phyloP scores from a whole-genome alignment of 2,797 vertebrate genomes.

The Thalassophryne amazonica region DNA sequence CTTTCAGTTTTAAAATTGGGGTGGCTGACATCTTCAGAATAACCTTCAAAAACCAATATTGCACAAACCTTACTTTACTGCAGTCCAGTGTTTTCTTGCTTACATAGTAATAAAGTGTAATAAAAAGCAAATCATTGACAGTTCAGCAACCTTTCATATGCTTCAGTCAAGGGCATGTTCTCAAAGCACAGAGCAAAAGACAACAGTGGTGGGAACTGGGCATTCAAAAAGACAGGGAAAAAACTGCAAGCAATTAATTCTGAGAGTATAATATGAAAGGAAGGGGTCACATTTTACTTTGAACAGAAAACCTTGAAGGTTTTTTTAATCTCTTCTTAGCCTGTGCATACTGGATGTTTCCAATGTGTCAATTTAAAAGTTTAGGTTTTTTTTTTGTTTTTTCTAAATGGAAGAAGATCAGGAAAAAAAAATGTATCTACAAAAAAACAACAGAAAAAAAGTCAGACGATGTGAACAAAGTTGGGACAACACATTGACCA shows the following conservation, averaged over 20 bases:
- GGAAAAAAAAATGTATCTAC: no score
- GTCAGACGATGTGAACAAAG: not conserved
- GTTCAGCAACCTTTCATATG: not conserved
- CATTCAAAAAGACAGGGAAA: not conserved
- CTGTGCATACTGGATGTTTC: not conserved
- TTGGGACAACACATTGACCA: no score
- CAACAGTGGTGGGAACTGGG: conserved; percentile 1
- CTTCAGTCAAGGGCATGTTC: not conserved
- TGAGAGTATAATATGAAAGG: not conserved
- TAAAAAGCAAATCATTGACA: conserved; percentile 2
- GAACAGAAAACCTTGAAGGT: not conserved
- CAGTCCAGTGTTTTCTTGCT: not conserved
- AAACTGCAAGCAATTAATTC: conserved; percentile 1
- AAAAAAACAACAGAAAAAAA: not conserved
- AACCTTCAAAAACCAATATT: not conserved
- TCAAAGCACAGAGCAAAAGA: conserved; percentile 6
- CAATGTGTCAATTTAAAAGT: not conserved
- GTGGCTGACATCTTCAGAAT: not conserved
- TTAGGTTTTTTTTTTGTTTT: conserved; percentile 4
- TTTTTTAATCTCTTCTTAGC: not conserved
- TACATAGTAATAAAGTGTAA: not conserved
- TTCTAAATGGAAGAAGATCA: not conserved
- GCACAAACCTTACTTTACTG: not conserved
- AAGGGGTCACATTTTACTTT: not conserved
- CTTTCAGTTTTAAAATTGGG: no score